These are phyloP conservation scores for Thereva nobilitata DNA, from an alignment of 2,888 invertebrate genomes.

Conservation along the genomic window DNA sequence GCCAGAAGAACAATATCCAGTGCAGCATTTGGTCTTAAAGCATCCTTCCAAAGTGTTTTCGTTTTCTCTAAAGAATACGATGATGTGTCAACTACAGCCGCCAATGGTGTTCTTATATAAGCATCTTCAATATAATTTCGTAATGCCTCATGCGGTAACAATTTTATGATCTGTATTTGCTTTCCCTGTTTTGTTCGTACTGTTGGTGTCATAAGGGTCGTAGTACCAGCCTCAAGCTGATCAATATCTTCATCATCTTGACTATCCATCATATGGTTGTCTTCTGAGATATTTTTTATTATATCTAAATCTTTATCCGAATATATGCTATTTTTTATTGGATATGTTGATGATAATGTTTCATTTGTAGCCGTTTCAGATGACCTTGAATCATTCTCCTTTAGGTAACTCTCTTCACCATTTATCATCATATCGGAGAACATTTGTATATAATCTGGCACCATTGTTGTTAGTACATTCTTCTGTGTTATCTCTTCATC, in stretches of 20 bases:
- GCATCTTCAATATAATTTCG: slow-evolving; percentile 57
- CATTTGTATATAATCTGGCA: slow-evolving; percentile 41
- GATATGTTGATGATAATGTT: slow-evolving; percentile 12
- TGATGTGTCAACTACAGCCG: slow-evolving; percentile 57
- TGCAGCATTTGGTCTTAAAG: slow-evolving; percentile 54
- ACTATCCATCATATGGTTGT: slow-evolving; percentile 22
- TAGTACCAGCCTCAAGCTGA: slow-evolving; percentile 13
- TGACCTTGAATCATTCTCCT: slow-evolving; percentile 31
- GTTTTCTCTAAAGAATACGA: slow-evolving; percentile 53
- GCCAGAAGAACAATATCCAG: slow-evolving; percentile 57
- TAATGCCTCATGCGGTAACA: slow-evolving; percentile 53
- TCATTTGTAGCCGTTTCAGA: slow-evolving; percentile 1
- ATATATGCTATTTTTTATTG: slow-evolving; percentile 20
- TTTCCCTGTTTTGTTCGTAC: slow-evolving; percentile 50
- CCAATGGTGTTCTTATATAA: slow-evolving; percentile 57
- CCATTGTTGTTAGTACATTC: slow-evolving; percentile 38
- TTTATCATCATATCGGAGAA: slow-evolving; percentile 35
- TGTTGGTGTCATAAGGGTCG: slow-evolving; percentile 2
- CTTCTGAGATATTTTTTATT: slow-evolving; percentile 16
- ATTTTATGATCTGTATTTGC: slow-evolving; percentile 50
- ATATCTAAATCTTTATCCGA: slow-evolving; percentile 18
- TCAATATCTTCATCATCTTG: slow-evolving; percentile 12
- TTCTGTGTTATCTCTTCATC: slow-evolving; percentile 7
- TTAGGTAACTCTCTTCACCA: slow-evolving; percentile 25
- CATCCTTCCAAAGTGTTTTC: slow-evolving; percentile 55